Percentiles rank a stretch among this genome's conserved stretches.
phyloP scores from a whole-genome alignment of 2,888 invertebrate species.

The Meganola albula region DNA sequence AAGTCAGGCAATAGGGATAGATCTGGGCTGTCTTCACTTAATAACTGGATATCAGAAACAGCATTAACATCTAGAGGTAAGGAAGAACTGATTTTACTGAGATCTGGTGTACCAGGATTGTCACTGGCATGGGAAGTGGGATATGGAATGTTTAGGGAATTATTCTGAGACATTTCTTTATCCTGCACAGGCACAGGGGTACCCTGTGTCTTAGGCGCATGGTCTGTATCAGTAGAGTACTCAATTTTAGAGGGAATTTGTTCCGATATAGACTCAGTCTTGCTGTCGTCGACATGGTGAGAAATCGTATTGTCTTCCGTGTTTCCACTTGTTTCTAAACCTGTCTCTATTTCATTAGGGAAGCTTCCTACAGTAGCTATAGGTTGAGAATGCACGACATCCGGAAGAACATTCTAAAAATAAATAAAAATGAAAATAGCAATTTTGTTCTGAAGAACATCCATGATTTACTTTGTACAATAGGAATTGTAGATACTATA shows the following conservation, averaged over 20 bases:
- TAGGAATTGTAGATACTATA: too few relatives aligned
- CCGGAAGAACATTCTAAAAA: constrained; percentile 76
- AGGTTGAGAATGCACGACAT: constrained; percentile 74
- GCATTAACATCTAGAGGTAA: constrained; percentile 54
- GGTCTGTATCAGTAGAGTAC: constrained; percentile 52
- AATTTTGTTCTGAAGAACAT: too few relatives aligned
- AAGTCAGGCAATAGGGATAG: constrained; percentile 52
- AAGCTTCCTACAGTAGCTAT: constrained; percentile 50
- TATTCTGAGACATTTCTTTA: constrained; percentile 36
- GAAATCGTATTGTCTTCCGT: constrained; percentile 29
- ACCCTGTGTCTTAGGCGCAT: constrained; percentile 31
- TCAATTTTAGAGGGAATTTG: constrained; percentile 60
- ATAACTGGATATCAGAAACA: constrained; percentile 46
- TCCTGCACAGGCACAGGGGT: constrained; percentile 35
- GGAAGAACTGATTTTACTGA: constrained; percentile 49
- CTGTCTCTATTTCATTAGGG: constrained; percentile 39
- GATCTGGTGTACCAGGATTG: constrained; percentile 42
- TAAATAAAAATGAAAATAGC: constrained; percentile 65
- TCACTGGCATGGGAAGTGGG: constrained; percentile 41
- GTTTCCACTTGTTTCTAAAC: constrained; percentile 34
- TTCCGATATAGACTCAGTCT: constrained; percentile 66
- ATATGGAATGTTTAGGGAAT: constrained; percentile 38
- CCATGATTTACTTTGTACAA: too few relatives aligned
- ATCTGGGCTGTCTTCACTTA: constrained; percentile 67
- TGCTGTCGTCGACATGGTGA: constrained; percentile 43